phyloP scores from a whole-genome alignment of 1,140 invertebrate species.

The Trissolcus basalis region DNA sequence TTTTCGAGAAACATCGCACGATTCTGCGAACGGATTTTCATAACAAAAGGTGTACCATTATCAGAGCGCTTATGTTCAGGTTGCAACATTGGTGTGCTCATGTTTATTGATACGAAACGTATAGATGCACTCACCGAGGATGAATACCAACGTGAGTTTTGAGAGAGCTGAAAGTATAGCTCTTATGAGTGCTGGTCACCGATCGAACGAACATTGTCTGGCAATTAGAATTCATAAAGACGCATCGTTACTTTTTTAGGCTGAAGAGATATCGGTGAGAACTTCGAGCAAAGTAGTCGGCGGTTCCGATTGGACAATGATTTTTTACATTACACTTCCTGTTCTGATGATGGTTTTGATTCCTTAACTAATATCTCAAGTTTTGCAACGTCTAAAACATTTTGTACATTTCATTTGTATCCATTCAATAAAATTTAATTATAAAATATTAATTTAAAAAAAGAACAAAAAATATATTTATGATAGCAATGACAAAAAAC shows the following conservation, averaged over 20 bases:
- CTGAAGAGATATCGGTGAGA: conserved; percentile 52
- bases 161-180: conserved; percentile 45
- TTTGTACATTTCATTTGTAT: too few relatives aligned
- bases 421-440: too few relatives aligned
- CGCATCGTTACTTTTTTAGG: conserved; percentile 59
- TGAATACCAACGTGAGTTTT: conserved; percentile 36
- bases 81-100: conserved; percentile 30
- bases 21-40: conserved; percentile 34
- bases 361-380: too few relatives aligned
- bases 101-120: conserved; percentile 37
- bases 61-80: conserved; percentile 25
- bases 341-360: too few relatives aligned
- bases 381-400: too few relatives aligned
- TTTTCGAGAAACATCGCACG: conserved; percentile 22
- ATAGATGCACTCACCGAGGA: conserved; percentile 42
- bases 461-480: too few relatives aligned
- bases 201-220: conserved; percentile 46
- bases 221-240: conserved; percentile 62
- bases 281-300: conserved; percentile 15
- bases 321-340: too few relatives aligned
- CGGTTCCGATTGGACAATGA: conserved; percentile 31
- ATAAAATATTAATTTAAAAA: too few relatives aligned
- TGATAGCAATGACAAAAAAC: not conserved
- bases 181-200: conserved; percentile 40
- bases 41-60: conserved; percentile 37